phyloP scores from a whole-genome alignment of 1,140 invertebrate genomes.

The Drosophila punjabiensis region DNA sequence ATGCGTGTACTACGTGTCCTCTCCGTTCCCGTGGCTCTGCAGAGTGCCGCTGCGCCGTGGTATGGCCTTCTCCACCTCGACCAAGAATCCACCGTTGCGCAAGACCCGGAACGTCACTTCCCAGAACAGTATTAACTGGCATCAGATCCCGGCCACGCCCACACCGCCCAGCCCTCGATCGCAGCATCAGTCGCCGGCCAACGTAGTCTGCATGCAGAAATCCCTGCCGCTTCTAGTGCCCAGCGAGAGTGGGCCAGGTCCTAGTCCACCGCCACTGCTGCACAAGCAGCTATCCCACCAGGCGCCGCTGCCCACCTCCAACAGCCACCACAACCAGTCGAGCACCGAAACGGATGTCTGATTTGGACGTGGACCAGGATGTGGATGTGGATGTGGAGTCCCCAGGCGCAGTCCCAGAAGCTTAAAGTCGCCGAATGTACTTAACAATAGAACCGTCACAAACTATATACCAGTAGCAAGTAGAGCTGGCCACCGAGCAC shows the following conservation, averaged over 20 bases:
- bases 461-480: conserved; percentile 25
- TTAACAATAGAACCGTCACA: conserved; percentile 47
- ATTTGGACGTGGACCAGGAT: conserved; percentile 15
- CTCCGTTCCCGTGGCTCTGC: conserved; percentile 40
- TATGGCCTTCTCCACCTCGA: conserved; percentile 87
- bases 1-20: conserved; percentile 38
- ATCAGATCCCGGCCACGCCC: conserved; percentile 78
- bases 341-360: conserved; percentile 77
- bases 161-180: conserved; percentile 75
- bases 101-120: conserved; percentile 88
- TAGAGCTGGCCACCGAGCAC: conserved; percentile 16
- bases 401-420: conserved; percentile 10
- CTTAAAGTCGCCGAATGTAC: conserved; percentile 29
- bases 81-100: conserved; percentile 90
- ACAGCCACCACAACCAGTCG: conserved; percentile 41
- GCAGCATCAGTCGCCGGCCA: conserved; percentile 59
- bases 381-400: background rate
- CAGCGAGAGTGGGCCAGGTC: conserved; percentile 26
- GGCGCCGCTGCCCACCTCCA: conserved; percentile 49
- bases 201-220: conserved; percentile 41
- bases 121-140: conserved; percentile 86
- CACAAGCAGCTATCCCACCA: conserved; percentile 73
- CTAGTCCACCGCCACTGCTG: conserved; percentile 35
- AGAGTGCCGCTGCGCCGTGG: conserved; percentile 88
- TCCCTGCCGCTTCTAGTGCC: conserved; percentile 48